Evolutionary conservation across 2,797 vertebrate species (phyloP).

Genomic region (Hypotaenidia okinawae): DNA sequence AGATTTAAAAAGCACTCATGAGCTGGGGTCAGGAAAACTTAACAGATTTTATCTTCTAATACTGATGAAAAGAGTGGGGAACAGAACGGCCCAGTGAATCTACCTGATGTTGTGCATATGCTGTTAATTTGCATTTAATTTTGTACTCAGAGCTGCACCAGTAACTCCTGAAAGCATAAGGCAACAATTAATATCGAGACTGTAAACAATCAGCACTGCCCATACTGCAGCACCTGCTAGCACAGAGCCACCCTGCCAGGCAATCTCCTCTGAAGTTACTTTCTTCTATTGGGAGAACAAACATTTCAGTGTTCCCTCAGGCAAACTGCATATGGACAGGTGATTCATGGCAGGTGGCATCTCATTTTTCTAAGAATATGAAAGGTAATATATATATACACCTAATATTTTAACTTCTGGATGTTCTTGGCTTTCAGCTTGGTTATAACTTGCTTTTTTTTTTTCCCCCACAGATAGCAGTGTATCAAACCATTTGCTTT

Average conservation of each 20-base stretch:
- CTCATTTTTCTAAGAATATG: background rate
- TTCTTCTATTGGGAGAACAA: conserved; percentile 4
- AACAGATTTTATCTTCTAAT: background rate
- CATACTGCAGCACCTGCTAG: background rate
- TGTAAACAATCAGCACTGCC: background rate
- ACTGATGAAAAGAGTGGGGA: background rate
- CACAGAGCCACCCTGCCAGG: background rate
- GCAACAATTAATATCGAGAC: background rate
- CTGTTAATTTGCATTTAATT: background rate
- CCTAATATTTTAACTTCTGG: background rate
- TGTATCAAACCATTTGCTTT: background rate
- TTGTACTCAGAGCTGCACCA: background rate
- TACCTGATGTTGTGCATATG: background rate
- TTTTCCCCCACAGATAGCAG: background rate
- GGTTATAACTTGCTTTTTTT: background rate
- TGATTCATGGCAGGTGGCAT: conserved; percentile 17
- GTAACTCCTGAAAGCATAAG: background rate
- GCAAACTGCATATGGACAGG: conserved; percentile 10
- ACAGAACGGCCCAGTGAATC: background rate
- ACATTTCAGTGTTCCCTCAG: background rate
- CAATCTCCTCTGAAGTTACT: background rate
- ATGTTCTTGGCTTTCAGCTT: background rate
- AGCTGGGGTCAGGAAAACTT: background rate
- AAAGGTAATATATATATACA: background rate
- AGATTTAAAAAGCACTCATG: background rate